Percentiles rank a stretch among this genome's conserved stretches.
phyloP scores from a whole-genome alignment of 2,888 invertebrate species.

The Dioctria linearis region DNA sequence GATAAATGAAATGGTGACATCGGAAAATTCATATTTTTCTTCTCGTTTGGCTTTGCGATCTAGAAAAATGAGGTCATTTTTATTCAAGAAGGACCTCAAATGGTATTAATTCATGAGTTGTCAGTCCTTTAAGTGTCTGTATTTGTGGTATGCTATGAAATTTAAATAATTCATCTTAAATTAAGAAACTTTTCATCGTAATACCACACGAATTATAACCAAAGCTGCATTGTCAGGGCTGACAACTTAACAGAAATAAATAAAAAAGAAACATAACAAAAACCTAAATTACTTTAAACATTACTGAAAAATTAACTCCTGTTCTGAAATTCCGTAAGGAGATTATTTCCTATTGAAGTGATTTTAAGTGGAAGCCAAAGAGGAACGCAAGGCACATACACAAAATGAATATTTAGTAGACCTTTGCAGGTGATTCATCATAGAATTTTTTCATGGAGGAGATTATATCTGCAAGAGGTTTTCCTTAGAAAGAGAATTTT shows the following conservation, averaged over 20 bases:
- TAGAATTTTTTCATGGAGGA: neutral
- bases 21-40: conserved; percentile 12
- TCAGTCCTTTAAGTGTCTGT: neutral
- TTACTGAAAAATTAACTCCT: neutral
- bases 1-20: conserved; percentile 16
- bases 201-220: no score
- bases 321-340: neutral
- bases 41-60: neutral
- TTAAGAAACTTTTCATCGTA: no score
- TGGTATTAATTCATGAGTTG: neutral
- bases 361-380: neutral
- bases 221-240: no score
- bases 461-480: neutral
- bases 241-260: no score
- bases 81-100: neutral
- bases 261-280: neutral
- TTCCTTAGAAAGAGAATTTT: conserved; percentile 4
- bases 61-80: neutral
- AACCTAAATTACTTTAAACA: neutral
- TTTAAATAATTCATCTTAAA: no score
- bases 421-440: neutral
- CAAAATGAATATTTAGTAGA: conserved; percentile 13
- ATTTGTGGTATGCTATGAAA: no score
- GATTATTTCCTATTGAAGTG: neutral
- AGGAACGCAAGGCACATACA: neutral